Evolutionary conservation across 2,797 vertebrate genomes (phyloP), one percentile per base, ranked within the genome.

Genomic region (Rhinichthys osculus): DNA sequence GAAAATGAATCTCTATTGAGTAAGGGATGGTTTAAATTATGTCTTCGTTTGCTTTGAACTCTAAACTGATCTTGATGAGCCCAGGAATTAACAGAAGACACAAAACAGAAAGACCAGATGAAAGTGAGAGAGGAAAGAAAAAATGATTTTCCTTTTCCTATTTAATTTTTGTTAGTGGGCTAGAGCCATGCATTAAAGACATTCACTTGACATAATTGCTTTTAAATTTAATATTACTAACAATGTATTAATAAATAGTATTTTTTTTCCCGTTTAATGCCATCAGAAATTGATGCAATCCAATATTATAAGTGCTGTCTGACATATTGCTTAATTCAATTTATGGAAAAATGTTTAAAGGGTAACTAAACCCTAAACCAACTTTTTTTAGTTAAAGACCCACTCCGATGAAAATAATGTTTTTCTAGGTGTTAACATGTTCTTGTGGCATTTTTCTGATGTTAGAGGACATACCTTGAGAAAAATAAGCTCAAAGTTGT

Each of bases 41-140:
- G 50, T 50, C 38, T 73, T 83, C 13, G n/a, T 84, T 84, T 84
- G 83, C 47, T 10, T 40, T 70, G 14, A 78, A 38, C 50, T 44
- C 70, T 52, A 69, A 83, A 83, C 71, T 76, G 42, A 83, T 83
- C 42, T 74, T 9, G 14, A 19, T 54, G 62, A 84, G 74, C 33
- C 11, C 64, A 69, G 64, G 7, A 44, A 44, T 78, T 7, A 78
- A 70, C 35, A 70, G 33, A 27, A 23, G 81, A 44, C 57, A 66
- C 40, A 27, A 78, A 23, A 78, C 14, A 27, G 76, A 42, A 11
- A 59, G 16, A 81, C 23, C 30, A 17, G 47, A 81, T 7, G 35
- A 2, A 17, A 74, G 38, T 9, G 33, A 35, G 27, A 78, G 50
- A 59, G 54, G n/a, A 50, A 59, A 38, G 7, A 40, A n/a, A 77